Percentiles rank a stretch among this genome's conserved stretches.
These are phyloP conservation scores for Pseudorectes ferrugineus DNA, from an alignment of 2,113 vertebrate genomes.

Conservation along the genomic window DNA sequence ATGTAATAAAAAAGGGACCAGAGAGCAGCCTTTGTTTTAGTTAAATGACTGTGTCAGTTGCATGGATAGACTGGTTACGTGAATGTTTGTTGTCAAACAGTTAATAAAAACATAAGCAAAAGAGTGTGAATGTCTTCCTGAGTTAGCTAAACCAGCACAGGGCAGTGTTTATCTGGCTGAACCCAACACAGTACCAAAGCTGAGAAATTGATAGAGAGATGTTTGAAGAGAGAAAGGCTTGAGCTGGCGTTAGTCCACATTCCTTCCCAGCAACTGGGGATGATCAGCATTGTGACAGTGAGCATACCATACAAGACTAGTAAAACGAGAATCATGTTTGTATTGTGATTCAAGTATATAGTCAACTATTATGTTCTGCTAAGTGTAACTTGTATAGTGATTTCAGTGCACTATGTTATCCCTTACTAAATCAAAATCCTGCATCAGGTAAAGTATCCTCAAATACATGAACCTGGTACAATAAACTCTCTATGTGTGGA, in stretches of 20 bases:
- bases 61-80: fast-evolving
- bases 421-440: background rate
- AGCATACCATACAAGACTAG: background rate
- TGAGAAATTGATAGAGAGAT: background rate
- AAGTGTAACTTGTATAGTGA: background rate
- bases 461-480: background rate
- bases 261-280: background rate
- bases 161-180: background rate
- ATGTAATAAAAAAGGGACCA: background rate
- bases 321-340: background rate
- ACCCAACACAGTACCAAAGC: background rate
- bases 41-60: background rate
- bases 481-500: background rate
- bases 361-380: background rate
- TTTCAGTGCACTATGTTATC: background rate
- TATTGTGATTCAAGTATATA: background rate
- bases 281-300: background rate
- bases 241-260: background rate
- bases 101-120: background rate
- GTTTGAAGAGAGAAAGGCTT: background rate
- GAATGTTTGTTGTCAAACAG: background rate
- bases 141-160: background rate
- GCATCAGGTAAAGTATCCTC: background rate
- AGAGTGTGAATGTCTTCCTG: background rate
- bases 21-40: background rate